Percentiles rank a stretch among this genome's conserved stretches.
phyloP scores from a whole-genome alignment of 2,797 vertebrate species.

The Periparus ater region DNA sequence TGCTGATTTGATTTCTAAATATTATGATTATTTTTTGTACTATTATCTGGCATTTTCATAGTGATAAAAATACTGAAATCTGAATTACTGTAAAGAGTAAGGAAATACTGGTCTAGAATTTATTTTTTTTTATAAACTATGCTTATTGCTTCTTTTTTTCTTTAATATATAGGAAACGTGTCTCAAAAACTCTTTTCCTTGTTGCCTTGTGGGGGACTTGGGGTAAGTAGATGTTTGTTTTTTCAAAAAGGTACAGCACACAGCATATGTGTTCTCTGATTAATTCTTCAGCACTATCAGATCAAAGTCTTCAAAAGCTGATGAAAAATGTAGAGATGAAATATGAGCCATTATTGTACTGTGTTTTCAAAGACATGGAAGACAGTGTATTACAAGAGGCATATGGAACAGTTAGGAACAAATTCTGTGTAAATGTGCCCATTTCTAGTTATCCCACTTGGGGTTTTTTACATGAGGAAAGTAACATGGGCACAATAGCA shows the following conservation, averaged over 20 bases:
- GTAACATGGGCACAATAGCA: not conserved
- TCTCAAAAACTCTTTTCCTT: conserved; percentile 79
- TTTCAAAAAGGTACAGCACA: not conserved
- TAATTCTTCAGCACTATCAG: not conserved
- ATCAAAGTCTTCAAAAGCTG: not conserved
- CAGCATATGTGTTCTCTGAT: not conserved
- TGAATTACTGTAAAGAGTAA: not conserved
- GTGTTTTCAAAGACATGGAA: not conserved
- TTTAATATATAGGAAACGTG: conserved; percentile 68
- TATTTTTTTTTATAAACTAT: not conserved
- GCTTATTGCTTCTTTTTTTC: conserved; percentile 16
- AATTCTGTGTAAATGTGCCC: not conserved
- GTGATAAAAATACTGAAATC: not conserved
- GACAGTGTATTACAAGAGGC: not conserved
- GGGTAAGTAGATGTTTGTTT: conserved; percentile 74
- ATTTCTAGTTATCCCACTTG: not conserved
- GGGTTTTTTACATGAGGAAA: not conserved
- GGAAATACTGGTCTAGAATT: not conserved
- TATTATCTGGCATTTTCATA: not conserved
- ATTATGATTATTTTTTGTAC: not conserved
- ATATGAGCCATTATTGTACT: not conserved
- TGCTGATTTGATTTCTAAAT: not conserved
- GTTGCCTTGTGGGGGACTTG: conserved; percentile 81
- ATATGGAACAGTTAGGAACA: not conserved
- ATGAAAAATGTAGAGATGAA: not conserved